Conservation (phyloP, 1,140 invertebrate genomes). For the Cherax destructor region DNA sequence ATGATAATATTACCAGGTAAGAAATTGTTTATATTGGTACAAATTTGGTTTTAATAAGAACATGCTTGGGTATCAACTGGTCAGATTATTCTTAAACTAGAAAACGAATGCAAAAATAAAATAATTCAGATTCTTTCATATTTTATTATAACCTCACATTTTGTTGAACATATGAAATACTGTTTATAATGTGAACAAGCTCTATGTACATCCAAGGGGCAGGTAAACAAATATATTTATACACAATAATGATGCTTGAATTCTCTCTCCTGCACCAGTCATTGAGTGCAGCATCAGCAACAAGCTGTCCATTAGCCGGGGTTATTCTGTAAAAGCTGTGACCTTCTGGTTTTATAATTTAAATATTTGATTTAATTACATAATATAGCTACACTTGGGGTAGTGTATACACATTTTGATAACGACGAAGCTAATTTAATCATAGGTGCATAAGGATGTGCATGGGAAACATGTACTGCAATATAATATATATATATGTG, state of each 20-base stretch:
- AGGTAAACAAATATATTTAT: conserved; percentile 67
- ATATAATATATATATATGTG: too few relatives aligned
- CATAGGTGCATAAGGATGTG: too few relatives aligned
- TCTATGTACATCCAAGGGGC: conserved; percentile 63
- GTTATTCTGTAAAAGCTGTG: conserved; percentile 23
- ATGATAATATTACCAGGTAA: too few relatives aligned
- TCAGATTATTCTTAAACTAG: too few relatives aligned
- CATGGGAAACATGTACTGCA: too few relatives aligned
- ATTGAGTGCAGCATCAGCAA: conserved; percentile 35
- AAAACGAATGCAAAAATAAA: not conserved
- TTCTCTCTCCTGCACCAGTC: conserved; percentile 44
- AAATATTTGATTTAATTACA: not conserved
- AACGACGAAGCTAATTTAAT: not conserved
- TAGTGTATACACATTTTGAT: not conserved
- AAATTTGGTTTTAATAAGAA: too few relatives aligned
- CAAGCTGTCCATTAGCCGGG: conserved; percentile 50
- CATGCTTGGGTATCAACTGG: too few relatives aligned
- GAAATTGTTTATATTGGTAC: too few relatives aligned
- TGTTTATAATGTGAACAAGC: conserved; percentile 66
- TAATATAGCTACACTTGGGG: not conserved
- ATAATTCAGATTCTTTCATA: conserved; percentile 34
- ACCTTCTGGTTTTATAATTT: conserved; percentile 24
- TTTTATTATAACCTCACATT: conserved; percentile 67
- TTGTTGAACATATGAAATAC: conserved; percentile 68
- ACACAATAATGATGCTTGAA: conserved; percentile 62